Evolutionary conservation across 2,888 invertebrate species (phyloP), one percentile per base, ranked within the genome.

Genomic region (Oligia fasciuncula): DNA sequence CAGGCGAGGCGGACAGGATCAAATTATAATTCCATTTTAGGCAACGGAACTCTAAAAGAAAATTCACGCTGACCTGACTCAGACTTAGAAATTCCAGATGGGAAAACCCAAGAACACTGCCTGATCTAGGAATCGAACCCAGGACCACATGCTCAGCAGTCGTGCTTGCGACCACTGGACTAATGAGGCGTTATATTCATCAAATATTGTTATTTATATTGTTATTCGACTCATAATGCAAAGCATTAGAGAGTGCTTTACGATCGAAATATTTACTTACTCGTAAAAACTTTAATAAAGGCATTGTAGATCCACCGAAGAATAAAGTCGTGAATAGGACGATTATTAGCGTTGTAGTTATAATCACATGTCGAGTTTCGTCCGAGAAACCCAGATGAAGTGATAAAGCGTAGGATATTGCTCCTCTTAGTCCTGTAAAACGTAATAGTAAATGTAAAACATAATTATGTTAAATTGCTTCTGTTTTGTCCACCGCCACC

Each of bases 271-370:
- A 11, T 5, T 19, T 67, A 91, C 89, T 95, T 88, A 98, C 98
- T 95, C 99, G 98, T 88, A 99, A 97, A 92, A 99, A 98, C 97
- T 99, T 99, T 90, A 99, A 97, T 84, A 99, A 95, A 0, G 99
- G 99, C 99, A 99, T 99, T 0, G 99, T 99, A 14, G 99, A 98
- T 4, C 99, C 99, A 60, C 99, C 99, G 90, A 99, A 98, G 92
- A 99, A 97, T 63, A 99, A 96, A 0, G 99, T 99, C 0, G 99
- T 99, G 91, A 99, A 99, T 70, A 99, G 97, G 11, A 99, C 99
- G 87, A 99, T 99, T 86, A 99, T 99, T n/a, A 99, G 97, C 0
- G 99, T 99, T 0, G 99, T 99, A 0, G 99, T 99, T 79, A 99
- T 99, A 78, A 99, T 98, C 43, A 99, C 99, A 93, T 99, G 99